phyloP scores from a whole-genome alignment of 2,797 vertebrate genomes.

The Threskiornis aethiopicus region DNA sequence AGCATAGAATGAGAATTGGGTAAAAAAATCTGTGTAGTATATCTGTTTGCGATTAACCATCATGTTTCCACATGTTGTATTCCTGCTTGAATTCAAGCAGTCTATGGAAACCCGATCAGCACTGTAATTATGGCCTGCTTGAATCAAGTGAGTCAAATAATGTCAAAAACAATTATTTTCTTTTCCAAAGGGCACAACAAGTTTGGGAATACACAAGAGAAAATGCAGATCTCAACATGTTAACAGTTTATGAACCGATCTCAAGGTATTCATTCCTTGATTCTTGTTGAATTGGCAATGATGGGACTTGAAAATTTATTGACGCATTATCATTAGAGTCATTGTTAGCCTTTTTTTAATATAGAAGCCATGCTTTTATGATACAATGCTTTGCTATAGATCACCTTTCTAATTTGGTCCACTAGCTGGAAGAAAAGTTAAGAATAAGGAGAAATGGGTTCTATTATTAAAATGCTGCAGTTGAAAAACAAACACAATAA shows the following conservation, averaged over 20 bases:
- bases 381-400: background rate
- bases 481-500: background rate
- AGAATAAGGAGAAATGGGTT: background rate
- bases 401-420: background rate
- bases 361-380: background rate
- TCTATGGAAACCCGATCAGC: constrained; percentile 78
- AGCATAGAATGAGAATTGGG: constrained; percentile 41
- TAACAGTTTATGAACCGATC: constrained; percentile 61
- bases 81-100: constrained; percentile 66
- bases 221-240: constrained; percentile 72
- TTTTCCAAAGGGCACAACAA: constrained; percentile 64
- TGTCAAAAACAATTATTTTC: constrained; percentile 84
- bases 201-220: constrained; percentile 73
- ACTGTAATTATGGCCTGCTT: constrained; percentile 77
- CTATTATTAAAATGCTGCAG: background rate
- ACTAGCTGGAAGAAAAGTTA: background rate
- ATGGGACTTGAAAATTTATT: background rate
- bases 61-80: constrained; percentile 78
- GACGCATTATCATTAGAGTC: background rate
- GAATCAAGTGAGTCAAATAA: constrained; percentile 83
- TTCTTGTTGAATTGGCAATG: background rate
- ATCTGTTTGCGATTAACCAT: constrained; percentile 82
- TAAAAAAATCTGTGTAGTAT: constrained; percentile 52
- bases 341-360: background rate
- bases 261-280: constrained; percentile 1